Conservation (phyloP, 2,113 vertebrate genomes). For the Pterocles orientalis region DNA sequence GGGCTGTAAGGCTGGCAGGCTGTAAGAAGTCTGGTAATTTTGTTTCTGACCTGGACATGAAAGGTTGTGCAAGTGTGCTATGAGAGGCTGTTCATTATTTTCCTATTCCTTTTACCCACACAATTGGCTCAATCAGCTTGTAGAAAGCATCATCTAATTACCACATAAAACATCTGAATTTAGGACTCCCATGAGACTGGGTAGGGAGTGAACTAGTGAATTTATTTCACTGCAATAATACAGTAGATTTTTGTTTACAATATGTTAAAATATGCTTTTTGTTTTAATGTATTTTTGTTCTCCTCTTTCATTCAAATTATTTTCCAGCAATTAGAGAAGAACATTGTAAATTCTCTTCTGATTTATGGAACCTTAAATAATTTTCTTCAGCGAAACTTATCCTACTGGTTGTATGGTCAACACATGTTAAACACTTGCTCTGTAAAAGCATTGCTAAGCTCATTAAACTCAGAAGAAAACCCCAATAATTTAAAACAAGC, state of each 20-base stretch:
- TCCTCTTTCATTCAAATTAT: background rate
- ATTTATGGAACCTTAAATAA: conserved; percentile 14
- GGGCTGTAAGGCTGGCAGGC: background rate
- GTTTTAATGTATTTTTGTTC: background rate
- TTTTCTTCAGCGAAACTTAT: conserved; percentile 19
- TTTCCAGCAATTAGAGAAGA: background rate
- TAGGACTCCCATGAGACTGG: background rate
- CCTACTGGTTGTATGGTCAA: conserved; percentile 28
- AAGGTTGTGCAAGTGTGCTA: background rate
- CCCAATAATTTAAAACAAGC: background rate
- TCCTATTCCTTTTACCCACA: background rate
- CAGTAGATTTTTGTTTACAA: background rate
- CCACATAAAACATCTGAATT: background rate
- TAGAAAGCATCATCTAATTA: background rate
- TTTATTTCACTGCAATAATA: background rate
- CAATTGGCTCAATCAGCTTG: background rate
- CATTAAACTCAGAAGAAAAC: background rate
- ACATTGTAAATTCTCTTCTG: background rate
- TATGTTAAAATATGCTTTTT: background rate
- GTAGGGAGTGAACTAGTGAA: background rate
- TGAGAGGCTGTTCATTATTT: background rate
- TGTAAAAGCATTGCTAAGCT: conserved; percentile 27
- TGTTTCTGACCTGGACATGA: background rate
- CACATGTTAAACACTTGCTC: conserved; percentile 38
- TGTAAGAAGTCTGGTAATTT: background rate